Percentiles rank a stretch among this genome's conserved stretches.
Evolutionary conservation across 2,888 invertebrate genomes (phyloP).

Genomic region (Exocentrus adspersus): DNA sequence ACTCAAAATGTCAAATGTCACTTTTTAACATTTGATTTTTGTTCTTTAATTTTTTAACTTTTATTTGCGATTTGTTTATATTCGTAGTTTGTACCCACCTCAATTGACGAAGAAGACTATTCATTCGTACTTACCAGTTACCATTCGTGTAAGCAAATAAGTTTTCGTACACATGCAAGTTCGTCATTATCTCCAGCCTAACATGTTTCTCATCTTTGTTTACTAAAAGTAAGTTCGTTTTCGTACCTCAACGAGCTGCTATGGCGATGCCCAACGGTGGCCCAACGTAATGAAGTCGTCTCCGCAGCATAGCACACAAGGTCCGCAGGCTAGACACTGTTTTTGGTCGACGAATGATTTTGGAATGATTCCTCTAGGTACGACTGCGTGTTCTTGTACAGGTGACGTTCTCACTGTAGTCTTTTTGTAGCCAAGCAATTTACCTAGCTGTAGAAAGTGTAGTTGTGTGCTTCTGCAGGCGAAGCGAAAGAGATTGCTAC

Average conservation of each 20-base stretch:
- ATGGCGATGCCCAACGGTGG: constrained; percentile 38
- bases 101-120: not conserved
- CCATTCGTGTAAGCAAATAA: constrained; percentile 82
- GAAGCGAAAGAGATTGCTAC: not conserved
- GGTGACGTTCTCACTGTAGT: not conserved
- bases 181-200: constrained; percentile 77
- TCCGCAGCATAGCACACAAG: constrained; percentile 37
- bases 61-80: no score
- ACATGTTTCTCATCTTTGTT: constrained; percentile 70
- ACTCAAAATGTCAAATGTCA: no score
- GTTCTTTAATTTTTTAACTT: no score
- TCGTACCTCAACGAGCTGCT: constrained; percentile 23
- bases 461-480: no score
- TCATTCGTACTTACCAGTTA: no score
- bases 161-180: constrained; percentile 85
- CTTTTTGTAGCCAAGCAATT: not conserved
- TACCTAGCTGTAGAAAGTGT: constrained; percentile 25
- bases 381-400: constrained; percentile 62
- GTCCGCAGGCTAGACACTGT: constrained; percentile 82
- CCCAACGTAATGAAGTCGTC: constrained; percentile 35
- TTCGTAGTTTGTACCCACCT: not conserved
- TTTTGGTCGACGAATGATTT: constrained; percentile 79
- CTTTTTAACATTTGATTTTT: no score
- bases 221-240: constrained; percentile 35
- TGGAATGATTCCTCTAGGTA: constrained; percentile 65